Conservation (phyloP, 2,797 vertebrate species). For the Aulostomus chinensis region DNA sequence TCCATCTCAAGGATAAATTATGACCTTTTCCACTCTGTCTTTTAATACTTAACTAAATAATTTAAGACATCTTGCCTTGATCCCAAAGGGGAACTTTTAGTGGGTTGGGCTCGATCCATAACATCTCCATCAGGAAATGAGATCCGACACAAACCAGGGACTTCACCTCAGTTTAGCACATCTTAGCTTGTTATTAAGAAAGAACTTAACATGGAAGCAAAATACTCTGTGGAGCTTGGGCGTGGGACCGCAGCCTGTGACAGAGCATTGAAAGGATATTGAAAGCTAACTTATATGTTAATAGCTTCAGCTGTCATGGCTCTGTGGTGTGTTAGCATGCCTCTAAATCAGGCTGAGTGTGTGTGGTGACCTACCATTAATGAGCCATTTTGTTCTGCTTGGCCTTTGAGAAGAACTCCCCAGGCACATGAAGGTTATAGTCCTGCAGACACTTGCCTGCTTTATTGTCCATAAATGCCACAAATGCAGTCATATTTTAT, state of each 20-base stretch:
- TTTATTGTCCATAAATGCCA: slow-evolving; percentile 50
- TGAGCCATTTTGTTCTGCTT: slow-evolving; percentile 51
- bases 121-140: slow-evolving; percentile 45
- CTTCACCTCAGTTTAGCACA: slow-evolving; percentile 37
- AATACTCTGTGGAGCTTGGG: slow-evolving; percentile 12
- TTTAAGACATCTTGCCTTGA: too few species aligned
- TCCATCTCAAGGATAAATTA: slow-evolving; percentile 36
- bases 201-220: slow-evolving; percentile 8
- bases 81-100: too few species aligned
- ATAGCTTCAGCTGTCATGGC: slow-evolving; percentile 38
- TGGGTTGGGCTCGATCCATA: background rate
- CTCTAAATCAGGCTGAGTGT: slow-evolving; percentile 63
- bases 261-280: slow-evolving; percentile 26
- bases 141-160: slow-evolving; percentile 26
- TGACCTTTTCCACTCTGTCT: background rate
- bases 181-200: slow-evolving; percentile 22
- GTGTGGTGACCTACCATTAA: slow-evolving; percentile 63
- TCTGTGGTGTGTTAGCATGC: slow-evolving; percentile 47
- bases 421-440: slow-evolving; percentile 43
- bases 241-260: slow-evolving; percentile 18
- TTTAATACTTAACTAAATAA: slow-evolving; percentile 6
- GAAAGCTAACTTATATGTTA: slow-evolving; percentile 62
- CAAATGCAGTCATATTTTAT: slow-evolving; percentile 50
- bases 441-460: slow-evolving; percentile 25
- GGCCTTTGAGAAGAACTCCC: slow-evolving; percentile 49